These are phyloP conservation scores for Thysanoteuthis rhombus DNA, from an alignment of 2,888 invertebrate species.

Conservation along the genomic window DNA sequence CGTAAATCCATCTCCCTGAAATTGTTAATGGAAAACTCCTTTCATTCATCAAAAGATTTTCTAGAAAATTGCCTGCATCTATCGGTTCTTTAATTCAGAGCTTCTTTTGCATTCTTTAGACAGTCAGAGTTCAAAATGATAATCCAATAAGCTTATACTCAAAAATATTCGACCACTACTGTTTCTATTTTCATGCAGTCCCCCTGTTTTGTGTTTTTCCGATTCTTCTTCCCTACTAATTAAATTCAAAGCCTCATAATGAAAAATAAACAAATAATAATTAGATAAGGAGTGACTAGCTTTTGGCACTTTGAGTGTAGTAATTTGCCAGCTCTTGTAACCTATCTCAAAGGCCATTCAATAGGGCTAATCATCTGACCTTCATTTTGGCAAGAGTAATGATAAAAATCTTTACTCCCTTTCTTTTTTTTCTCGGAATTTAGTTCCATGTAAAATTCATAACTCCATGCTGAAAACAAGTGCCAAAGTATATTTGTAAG, in stretches of 20 bases:
- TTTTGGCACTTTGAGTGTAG: background rate
- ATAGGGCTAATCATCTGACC: background rate
- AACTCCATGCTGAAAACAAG: no score
- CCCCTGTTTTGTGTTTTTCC: background rate
- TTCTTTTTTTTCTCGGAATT: background rate
- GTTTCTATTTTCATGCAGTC: background rate
- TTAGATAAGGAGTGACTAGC: background rate
- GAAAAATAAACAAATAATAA: constrained; percentile 12
- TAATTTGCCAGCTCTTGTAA: background rate
- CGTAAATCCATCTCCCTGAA: background rate
- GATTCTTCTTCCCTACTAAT: background rate
- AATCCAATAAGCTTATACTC: background rate
- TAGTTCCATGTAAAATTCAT: background rate
- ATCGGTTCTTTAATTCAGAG: background rate
- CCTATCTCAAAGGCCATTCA: background rate
- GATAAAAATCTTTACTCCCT: background rate
- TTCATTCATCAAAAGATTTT: background rate
- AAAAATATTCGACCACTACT: background rate
- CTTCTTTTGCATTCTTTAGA: background rate
- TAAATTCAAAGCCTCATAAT: background rate
- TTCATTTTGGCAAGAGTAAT: background rate
- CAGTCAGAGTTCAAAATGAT: background rate
- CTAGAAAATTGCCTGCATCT: background rate
- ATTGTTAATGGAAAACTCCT: background rate
- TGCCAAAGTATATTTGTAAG: no score